Conservation (phyloP, 35 echinoderm and acorn worm species). For the Anneissia japonica region DNA sequence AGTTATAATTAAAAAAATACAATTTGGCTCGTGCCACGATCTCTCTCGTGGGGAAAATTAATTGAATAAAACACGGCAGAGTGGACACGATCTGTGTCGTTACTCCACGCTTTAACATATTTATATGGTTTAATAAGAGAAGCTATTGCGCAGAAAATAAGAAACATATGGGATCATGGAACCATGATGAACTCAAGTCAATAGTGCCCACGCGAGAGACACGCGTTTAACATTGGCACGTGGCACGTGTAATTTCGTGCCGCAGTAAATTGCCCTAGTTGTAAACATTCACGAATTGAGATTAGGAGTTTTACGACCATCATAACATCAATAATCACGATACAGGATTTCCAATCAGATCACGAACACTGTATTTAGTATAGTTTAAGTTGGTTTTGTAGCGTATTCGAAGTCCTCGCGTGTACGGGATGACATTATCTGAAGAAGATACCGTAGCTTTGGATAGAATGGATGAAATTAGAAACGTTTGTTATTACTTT, state of each 20-base stretch:
- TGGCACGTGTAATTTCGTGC: too few relatives aligned
- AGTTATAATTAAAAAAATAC: neutral
- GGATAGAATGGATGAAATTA: too few relatives aligned
- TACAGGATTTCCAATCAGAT: neutral
- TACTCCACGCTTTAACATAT: neutral
- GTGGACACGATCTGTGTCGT: neutral
- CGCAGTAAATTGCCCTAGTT: neutral
- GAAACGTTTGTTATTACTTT: too few relatives aligned
- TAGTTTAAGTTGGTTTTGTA: too few relatives aligned
- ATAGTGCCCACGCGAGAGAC: neutral
- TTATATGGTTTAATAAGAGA: neutral
- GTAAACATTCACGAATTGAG: neutral
- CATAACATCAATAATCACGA: neutral
- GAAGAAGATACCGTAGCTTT: too few relatives aligned
- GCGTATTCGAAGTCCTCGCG: too few relatives aligned
- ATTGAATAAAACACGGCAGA: neutral
- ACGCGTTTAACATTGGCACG: neutral
- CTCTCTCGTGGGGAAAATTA: neutral
- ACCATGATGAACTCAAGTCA: neutral
- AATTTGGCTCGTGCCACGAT: neutral
- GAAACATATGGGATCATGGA: neutral
- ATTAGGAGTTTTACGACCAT: neutral
- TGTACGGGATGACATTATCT: too few relatives aligned
- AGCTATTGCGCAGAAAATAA: neutral
- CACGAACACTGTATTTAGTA: neutral